Conservation (phyloP, 2,888 invertebrate species). For the Onchidella celtica region DNA sequence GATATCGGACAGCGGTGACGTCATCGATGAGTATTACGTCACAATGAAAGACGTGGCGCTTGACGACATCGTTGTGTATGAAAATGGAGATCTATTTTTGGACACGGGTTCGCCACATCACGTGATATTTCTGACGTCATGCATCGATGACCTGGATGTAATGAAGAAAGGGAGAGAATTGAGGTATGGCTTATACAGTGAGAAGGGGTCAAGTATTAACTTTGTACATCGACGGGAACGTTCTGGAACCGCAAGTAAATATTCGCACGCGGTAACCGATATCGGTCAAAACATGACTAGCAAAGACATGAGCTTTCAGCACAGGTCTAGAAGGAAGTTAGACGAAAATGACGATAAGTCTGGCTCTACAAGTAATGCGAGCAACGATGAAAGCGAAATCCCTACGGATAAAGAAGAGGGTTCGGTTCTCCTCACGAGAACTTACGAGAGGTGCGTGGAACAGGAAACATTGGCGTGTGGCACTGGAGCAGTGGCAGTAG, state of each 20-base stretch:
- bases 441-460: conserved; percentile 63
- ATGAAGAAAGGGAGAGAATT: conserved; percentile 53
- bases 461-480: conserved; percentile 65
- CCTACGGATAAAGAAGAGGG: neutral
- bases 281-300: too few species aligned
- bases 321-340: too few species aligned
- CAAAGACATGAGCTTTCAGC: neutral
- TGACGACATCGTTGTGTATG: conserved; percentile 13
- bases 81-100: conserved; percentile 53
- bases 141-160: too few species aligned
- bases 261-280: too few species aligned
- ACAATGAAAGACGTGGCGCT: conserved; percentile 38
- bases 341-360: too few species aligned
- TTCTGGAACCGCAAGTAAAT: too few species aligned
- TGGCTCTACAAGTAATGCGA: too few species aligned
- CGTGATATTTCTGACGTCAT: conserved; percentile 55
- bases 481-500: conserved; percentile 61
- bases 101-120: conserved; percentile 63
- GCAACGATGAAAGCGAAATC: too few species aligned
- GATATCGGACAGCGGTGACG: neutral
- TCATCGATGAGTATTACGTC: conserved; percentile 18
- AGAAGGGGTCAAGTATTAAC: conserved; percentile 57
- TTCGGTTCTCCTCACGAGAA: conserved; percentile 53
- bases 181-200: conserved; percentile 38
- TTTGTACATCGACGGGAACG: conserved; percentile 50